Evolutionary conservation across 2,888 invertebrate genomes (phyloP), one percentile per base, ranked within the genome.

Genomic region (Plebejus anna): DNA sequence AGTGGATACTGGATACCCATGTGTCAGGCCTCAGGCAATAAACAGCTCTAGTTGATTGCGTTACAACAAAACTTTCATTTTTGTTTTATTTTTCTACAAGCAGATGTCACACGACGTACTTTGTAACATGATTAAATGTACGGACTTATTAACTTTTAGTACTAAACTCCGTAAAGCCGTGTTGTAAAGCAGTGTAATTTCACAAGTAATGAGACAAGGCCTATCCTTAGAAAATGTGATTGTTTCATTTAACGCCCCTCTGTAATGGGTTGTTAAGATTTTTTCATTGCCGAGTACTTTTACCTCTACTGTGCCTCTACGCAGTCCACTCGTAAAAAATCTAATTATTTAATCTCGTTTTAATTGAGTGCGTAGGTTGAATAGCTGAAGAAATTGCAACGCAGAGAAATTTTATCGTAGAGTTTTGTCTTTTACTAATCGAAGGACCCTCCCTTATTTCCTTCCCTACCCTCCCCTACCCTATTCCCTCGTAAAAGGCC

Each of bases 161-260:
- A 61, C 61, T 61, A 28, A 61, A 22, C 22, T 22, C 28, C 80
- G 80, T 80, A 81, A 82, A 81, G 81, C 82, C 80, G 76, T 79
- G 79, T 77, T 76, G 79, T 78, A 78, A 78, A 78, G 76, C 76
- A 38, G 76, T 70, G 76, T 38, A 70, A 59, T 76, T 57, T 32
- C 76, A 57, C 71, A 57, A 76, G 70, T 71, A 76, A 76, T 57
- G 70, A 76, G 76, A 59, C 71, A 59, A 59, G 22, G 36, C 70
- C 28, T 57, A 70, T 70, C 70, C 70, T 70, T 76, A 38, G 22
- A 51, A 51, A 55, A 38, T 57, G 76, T 71, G 57, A 76, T 72
- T 71, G 71, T 76, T 36, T 51, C 71, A 6, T 61, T 75, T 85
- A 85, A 83, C 77, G 78, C 76, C 77, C 36, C 9, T 75, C 59